Base-by-base conservation (phyloP, 2,113 vertebrate species). In the Zapornia atra region DNA sequence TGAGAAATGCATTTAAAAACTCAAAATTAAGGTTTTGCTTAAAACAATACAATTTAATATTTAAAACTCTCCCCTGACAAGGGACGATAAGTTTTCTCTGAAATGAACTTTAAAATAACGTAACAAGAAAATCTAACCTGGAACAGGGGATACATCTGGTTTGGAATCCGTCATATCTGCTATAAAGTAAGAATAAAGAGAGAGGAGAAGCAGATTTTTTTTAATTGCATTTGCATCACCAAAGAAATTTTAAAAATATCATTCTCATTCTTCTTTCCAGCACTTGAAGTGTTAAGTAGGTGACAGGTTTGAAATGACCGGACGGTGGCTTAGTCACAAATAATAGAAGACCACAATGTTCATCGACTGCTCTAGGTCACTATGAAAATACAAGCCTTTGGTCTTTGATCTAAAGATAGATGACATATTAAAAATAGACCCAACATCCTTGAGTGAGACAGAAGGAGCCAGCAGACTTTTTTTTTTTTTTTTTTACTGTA, bases 281-380 rank as follows among this genome's bases (percentile, higher is more conserved):
- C 34, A 82, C 9, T 79, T n/a, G 15, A 96, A 95, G n/a, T 53
- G 26, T 86, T 92, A 95, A 85, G 28, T 21, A 59, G 59, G 53
- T 65, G 34, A 60, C 53, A 81, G 50, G 66, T 69, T 48, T 84
- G 63, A 97, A 97, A 76, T 63, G 4, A 91, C 25, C 86, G 69
- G 38, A 51, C 13, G 92, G 40, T 91, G 65, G 65, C 96, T 65
- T 92, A 53, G 28, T 61, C 18, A 19, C 36, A 56, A 68, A 78
- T 91, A 94, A 85, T 31, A 73, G 46, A 91, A 97, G 90, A 88
- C 40, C 72, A 84, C 73, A 65, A 22, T 78, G 29, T 92, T 86
- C 90, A 96, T 42, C 90, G 92, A 94, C 92, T 97, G 86, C 53
- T 93, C 28, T 63, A 88, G 69, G 71, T 93, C 70, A 90, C 75